These are phyloP conservation scores for Idaea straminata DNA, from an alignment of 2,888 invertebrate species.

Conservation along the genomic window DNA sequence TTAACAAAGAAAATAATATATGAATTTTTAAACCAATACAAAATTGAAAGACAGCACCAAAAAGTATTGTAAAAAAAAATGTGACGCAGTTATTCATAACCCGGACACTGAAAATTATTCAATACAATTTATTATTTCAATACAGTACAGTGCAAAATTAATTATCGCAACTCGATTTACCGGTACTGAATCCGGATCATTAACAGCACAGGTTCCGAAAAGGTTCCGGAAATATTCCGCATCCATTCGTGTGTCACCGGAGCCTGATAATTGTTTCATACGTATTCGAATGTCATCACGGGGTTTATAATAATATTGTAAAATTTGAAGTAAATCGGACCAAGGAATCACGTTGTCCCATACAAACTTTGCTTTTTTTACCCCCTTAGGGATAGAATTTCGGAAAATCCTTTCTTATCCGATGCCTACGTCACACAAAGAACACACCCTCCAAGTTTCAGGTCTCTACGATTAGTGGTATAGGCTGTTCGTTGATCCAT, in stretches of 20 bases:
- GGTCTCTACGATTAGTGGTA: too few relatives aligned
- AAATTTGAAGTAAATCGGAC: too few relatives aligned
- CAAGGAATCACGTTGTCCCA: too few relatives aligned
- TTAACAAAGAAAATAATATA: too few relatives aligned
- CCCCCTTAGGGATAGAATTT: too few relatives aligned
- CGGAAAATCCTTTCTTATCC: too few relatives aligned
- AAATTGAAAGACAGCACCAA: not conserved
- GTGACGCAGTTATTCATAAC: not conserved
- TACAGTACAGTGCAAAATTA: slow-evolving; percentile 17
- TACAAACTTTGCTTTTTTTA: too few relatives aligned
- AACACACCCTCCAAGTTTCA: too few relatives aligned
- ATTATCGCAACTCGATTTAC: slow-evolving; percentile 17
- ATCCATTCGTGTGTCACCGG: slow-evolving; percentile 11
- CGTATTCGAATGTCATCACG: not conserved
- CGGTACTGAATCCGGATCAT: slow-evolving; percentile 12
- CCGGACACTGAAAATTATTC: not conserved
- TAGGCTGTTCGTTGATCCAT: too few relatives aligned
- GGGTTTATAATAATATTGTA: not conserved
- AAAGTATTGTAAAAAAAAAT: not conserved
- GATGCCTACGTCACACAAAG: too few relatives aligned
- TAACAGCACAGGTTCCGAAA: slow-evolving; percentile 10
- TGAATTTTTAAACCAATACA: too few relatives aligned
- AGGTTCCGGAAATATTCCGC: slow-evolving; percentile 9
- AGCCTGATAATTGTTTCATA: slow-evolving; percentile 10
- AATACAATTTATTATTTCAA: slow-evolving; percentile 13